phyloP scores from a whole-genome alignment of 2,888 invertebrate species.

The Macaria liturata region DNA sequence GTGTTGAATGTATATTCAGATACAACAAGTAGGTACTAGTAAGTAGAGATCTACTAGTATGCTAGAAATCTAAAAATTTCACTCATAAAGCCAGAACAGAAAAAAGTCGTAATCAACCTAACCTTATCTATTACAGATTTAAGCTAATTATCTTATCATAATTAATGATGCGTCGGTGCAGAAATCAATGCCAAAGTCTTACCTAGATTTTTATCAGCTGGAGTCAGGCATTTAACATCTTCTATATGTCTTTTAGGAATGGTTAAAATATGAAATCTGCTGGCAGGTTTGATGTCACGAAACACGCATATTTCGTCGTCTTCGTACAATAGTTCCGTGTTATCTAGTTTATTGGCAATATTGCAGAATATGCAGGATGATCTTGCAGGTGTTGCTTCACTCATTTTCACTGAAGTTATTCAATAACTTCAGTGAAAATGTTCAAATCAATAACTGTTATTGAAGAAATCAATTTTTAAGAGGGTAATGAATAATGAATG shows the following conservation, averaged over 20 bases:
- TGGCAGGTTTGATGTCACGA: conserved; percentile 92
- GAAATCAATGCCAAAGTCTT: conserved; percentile 49
- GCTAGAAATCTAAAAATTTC: neutral
- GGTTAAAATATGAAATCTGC: conserved; percentile 90
- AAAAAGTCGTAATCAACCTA: too few species aligned
- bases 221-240: conserved; percentile 87
- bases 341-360: conserved; percentile 84
- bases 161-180: neutral
- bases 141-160: conserved; percentile 4
- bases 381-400: conserved; percentile 36
- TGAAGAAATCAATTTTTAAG: too few species aligned
- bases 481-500: too few species aligned
- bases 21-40: neutral
- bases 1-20: too few species aligned
- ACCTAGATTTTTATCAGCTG: conserved; percentile 88
- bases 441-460: too few species aligned
- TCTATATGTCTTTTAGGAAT: conserved; percentile 90
- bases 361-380: conserved; percentile 89
- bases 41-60: neutral
- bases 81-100: neutral
- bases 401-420: conserved; percentile 40
- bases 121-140: neutral
- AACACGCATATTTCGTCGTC: conserved; percentile 91
- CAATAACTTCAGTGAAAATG: too few species aligned
- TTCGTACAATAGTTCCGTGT: conserved; percentile 86